These are phyloP conservation scores for Schmidtea mediterranea DNA, from an alignment of 1,140 invertebrate genomes.

Conservation along the genomic window DNA sequence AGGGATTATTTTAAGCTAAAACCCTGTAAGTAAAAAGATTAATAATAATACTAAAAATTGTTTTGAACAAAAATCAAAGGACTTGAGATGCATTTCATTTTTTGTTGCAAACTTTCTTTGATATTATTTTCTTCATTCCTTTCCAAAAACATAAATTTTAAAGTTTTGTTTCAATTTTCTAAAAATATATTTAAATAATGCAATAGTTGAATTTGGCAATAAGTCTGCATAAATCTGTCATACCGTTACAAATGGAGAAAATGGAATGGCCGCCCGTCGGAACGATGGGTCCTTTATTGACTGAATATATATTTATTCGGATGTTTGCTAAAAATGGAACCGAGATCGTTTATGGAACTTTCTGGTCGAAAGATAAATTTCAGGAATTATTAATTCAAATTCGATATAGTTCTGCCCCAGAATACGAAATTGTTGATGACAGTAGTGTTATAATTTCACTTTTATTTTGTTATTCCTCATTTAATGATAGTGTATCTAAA, in stretches of 20 bases:
- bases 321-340: slow-evolving; percentile 11
- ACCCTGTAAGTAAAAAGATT: too few relatives aligned
- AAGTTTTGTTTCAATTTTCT: too few relatives aligned
- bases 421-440: not conserved
- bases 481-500: slow-evolving; percentile 13
- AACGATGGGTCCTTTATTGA: slow-evolving; percentile 22
- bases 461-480: slow-evolving; percentile 4
- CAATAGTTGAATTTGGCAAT: slow-evolving; percentile 18
- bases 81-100: too few relatives aligned
- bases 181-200: not conserved
- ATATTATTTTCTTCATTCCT: too few relatives aligned
- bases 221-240: slow-evolving; percentile 16
- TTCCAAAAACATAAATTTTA: too few relatives aligned
- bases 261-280: slow-evolving; percentile 18
- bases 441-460: too few relatives aligned
- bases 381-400: slow-evolving; percentile 19
- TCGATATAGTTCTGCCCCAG: slow-evolving; percentile 8
- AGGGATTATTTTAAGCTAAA: too few relatives aligned
- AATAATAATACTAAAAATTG: too few relatives aligned
- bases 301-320: slow-evolving; percentile 18
- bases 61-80: too few relatives aligned
- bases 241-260: slow-evolving; percentile 19
- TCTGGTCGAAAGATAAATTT: slow-evolving; percentile 16
- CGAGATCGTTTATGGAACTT: not conserved
- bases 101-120: too few relatives aligned